Base-by-base conservation (phyloP, 2,113 vertebrate species). In the Saccopteryx leptura region DNA sequence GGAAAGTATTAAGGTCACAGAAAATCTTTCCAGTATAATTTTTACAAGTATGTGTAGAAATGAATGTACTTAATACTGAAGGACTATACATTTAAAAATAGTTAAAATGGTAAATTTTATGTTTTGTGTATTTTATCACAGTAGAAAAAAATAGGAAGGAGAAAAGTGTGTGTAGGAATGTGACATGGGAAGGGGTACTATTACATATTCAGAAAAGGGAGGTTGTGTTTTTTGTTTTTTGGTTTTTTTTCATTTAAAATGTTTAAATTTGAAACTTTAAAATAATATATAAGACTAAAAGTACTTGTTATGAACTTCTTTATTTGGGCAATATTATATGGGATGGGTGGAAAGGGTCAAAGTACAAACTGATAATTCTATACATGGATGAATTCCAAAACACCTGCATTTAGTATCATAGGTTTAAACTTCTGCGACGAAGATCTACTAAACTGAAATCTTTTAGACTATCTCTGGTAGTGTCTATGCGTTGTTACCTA, bases 351-450 rank as follows among this genome's bases (percentile, higher is more conserved):
- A 79, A 13, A 93, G 5, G 48, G 24, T 92, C 63, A 84, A 28
- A 92, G 81, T 75, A 58, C 60, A 92, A 92, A 86, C 56, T 56
- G 81, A 7, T 79, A 87, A 61, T 58, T 83, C 26, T 68, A 48
- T 75, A 28, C 19, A 5, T 52, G 54, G 46, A 74, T 74, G 17
- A 93, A 80, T 50, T 85, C 54, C 54, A 68, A 65, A 71, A 75
- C 56, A 79, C 48, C 74, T 46, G 76, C 33, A 28, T 50, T 31
- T 31, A 72, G 39, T 60, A 48, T n/a, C 33, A 69, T 0, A 56
- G 78, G 48, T 66, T 56, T 94, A 75, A 46, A 69, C 48, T 92
- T 69, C 58, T 56, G 26, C 13, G 71, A 19, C 31, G 76, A 17
- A 90, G 46, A 24, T 46, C 24, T 76, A 60, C 33, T 71, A 31